Conservation (phyloP, 2,797 vertebrate species). For the Sandelia bainsii region DNA sequence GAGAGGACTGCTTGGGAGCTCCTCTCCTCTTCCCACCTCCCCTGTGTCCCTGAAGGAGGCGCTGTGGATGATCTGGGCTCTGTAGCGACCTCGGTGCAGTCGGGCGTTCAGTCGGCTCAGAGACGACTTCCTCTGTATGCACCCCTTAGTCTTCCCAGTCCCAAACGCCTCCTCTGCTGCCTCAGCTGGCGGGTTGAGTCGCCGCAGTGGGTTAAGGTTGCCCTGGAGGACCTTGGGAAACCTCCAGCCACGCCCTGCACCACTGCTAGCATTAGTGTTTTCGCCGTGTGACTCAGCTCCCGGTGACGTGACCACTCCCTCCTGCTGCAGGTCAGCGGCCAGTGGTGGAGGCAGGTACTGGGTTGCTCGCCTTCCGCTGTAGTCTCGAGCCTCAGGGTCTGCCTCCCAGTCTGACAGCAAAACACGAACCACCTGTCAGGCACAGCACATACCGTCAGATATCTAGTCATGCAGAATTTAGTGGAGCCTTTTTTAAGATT, state of each 20-base stretch:
- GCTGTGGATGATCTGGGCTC: conserved; percentile 95
- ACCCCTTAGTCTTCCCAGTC: conserved; percentile 82
- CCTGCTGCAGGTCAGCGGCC: conserved; percentile 65
- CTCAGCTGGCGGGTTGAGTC: conserved; percentile 84
- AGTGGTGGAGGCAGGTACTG: conserved; percentile 88
- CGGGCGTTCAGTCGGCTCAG: conserved; percentile 89
- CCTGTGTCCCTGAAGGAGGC: conserved; percentile 88
- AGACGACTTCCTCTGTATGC: conserved; percentile 88
- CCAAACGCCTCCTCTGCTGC: conserved; percentile 46
- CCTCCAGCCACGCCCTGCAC: conserved; percentile 86
- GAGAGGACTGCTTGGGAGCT: conserved; percentile 84
- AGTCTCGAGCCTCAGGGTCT: conserved; percentile 92
- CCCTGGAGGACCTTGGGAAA: conserved; percentile 90
- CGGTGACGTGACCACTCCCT: conserved; percentile 72
- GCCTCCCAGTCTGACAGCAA: conserved; percentile 95
- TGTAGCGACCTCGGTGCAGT: conserved; percentile 91
- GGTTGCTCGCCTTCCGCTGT: conserved; percentile 92
- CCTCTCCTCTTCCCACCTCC: conserved; percentile 86
- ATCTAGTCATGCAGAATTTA: background rate
- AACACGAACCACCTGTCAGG: conserved; percentile 80
- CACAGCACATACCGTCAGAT: conserved; percentile 19
- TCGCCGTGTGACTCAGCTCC: conserved; percentile 72
- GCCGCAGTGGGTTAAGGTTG: conserved; percentile 88
- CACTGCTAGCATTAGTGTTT: conserved; percentile 63
- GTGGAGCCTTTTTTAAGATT: background rate